A percentile compares a stretch with the other conserved stretches of the same genome.
phyloP scores from a whole-genome alignment of 2,888 invertebrate species.

The Myopa tessellatipennis region DNA sequence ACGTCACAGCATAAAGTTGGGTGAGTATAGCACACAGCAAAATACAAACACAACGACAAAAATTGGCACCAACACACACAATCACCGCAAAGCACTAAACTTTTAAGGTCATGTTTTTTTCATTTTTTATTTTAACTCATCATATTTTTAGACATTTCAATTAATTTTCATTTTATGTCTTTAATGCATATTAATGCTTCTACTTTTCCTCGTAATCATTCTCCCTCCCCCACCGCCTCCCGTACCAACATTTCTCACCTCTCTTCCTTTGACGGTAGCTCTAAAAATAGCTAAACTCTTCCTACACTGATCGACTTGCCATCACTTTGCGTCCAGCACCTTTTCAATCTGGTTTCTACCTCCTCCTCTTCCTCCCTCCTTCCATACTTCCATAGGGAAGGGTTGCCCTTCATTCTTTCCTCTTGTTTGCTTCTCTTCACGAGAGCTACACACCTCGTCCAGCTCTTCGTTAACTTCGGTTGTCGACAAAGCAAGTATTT shows the following conservation, averaged over 20 bases:
- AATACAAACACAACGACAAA: background rate
- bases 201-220: background rate
- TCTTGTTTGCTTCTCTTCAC: no score
- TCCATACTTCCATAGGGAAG: no score
- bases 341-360: background rate
- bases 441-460: no score
- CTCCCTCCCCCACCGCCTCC: background rate
- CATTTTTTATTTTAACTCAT: no score
- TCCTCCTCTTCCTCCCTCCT: no score
- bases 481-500: constrained; percentile 5
- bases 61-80: background rate
- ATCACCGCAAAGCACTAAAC: background rate
- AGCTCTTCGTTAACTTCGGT: background rate
- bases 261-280: no score
- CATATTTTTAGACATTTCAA: background rate
- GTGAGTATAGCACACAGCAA: background rate
- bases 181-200: no score
- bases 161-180: background rate
- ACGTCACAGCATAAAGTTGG: constrained; percentile 7
- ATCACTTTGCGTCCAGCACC: no score
- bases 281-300: no score
- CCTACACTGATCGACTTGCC: no score
- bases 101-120: background rate
- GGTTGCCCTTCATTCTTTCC: no score
- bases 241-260: background rate